Percentiles rank a stretch among this genome's conserved stretches.
Evolutionary conservation across 2,888 invertebrate genomes (phyloP).

Genomic region (Caenorhabditis wallacei): DNA sequence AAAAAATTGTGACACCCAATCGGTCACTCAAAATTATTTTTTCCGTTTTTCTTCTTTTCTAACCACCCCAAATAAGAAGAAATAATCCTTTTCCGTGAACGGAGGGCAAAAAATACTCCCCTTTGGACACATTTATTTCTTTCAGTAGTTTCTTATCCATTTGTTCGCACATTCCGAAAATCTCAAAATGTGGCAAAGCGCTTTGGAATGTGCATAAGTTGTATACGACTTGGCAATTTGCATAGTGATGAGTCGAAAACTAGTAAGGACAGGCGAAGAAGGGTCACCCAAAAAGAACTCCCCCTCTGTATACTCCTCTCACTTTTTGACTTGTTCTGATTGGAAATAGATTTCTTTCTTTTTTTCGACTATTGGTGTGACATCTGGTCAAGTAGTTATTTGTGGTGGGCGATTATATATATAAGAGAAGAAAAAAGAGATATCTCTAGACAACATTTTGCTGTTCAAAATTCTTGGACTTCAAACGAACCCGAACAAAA

Average conservation of each 20-base stretch:
- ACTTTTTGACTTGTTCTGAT: slow-evolving; percentile 14
- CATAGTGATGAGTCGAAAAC: slow-evolving; percentile 60
- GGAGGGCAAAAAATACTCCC: slow-evolving; percentile 6
- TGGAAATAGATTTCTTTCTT: neutral
- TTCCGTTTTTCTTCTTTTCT: slow-evolving; percentile 29
- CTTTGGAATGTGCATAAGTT: slow-evolving; percentile 58
- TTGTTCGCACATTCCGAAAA: slow-evolving; percentile 51
- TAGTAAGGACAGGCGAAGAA: slow-evolving; percentile 29
- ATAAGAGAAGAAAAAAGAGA: slow-evolving; percentile 34
- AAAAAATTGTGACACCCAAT: slow-evolving; percentile 20
- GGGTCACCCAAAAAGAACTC: slow-evolving; percentile 30
- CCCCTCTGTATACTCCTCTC: neutral
- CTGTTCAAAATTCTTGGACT: slow-evolving; percentile 17
- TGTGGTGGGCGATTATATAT: slow-evolving; percentile 44
- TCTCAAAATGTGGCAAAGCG: slow-evolving; percentile 32
- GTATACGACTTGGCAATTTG: slow-evolving; percentile 56
- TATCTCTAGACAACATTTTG: slow-evolving; percentile 23
- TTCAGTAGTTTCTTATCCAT: slow-evolving; percentile 41
- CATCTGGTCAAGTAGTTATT: slow-evolving; percentile 28
- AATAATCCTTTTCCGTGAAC: slow-evolving; percentile 40
- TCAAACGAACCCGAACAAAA: slow-evolving; percentile 26
- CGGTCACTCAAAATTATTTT: slow-evolving; percentile 42
- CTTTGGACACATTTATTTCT: slow-evolving; percentile 24
- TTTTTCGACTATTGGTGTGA: slow-evolving; percentile 5
- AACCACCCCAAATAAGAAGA: slow-evolving; percentile 11